phyloP scores from a whole-genome alignment of 2,797 vertebrate genomes.

The Neostethus bicornis region DNA sequence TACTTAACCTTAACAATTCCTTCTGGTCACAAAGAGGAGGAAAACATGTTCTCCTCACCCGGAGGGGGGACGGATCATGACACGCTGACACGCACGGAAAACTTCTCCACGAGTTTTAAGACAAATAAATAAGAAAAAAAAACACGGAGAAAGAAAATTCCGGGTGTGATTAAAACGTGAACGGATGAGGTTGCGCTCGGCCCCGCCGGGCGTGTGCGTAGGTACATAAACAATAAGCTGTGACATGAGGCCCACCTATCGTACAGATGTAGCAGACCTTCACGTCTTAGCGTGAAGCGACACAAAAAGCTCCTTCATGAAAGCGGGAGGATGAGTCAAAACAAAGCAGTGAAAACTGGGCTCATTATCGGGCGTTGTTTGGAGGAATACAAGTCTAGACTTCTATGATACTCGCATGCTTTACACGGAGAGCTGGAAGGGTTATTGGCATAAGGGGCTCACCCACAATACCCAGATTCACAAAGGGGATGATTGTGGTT shows the following conservation, averaged over 20 bases:
- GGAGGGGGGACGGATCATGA: conserved; percentile 62
- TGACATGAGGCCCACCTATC: conserved; percentile 64
- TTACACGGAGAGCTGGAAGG: conserved; percentile 85
- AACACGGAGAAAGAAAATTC: too few species aligned
- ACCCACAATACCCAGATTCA: conserved; percentile 79
- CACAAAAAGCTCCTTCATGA: conserved; percentile 62
- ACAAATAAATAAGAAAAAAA: too few species aligned
- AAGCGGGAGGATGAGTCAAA: conserved; percentile 63
- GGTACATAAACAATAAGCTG: conserved; percentile 67
- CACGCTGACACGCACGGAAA: conserved; percentile 67
- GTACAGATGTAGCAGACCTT: conserved; percentile 68
- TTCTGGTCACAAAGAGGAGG: conserved; percentile 78
- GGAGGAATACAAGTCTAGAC: conserved; percentile 85
- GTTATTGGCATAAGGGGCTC: conserved; percentile 78
- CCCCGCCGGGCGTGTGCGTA: conserved; percentile 42
- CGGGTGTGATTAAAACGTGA: too few species aligned
- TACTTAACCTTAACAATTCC: conserved; percentile 91
- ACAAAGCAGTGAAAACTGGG: conserved; percentile 66
- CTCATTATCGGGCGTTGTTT: conserved; percentile 79
- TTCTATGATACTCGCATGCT: conserved; percentile 88
- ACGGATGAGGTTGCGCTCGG: too few species aligned
- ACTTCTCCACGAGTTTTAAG: too few species aligned
- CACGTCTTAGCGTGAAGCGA: conserved; percentile 57
- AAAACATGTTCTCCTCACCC: conserved; percentile 74
- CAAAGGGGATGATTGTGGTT: conserved; percentile 80